Base-by-base conservation (phyloP, 2,113 vertebrate species). In the Nibea albiflora region DNA sequence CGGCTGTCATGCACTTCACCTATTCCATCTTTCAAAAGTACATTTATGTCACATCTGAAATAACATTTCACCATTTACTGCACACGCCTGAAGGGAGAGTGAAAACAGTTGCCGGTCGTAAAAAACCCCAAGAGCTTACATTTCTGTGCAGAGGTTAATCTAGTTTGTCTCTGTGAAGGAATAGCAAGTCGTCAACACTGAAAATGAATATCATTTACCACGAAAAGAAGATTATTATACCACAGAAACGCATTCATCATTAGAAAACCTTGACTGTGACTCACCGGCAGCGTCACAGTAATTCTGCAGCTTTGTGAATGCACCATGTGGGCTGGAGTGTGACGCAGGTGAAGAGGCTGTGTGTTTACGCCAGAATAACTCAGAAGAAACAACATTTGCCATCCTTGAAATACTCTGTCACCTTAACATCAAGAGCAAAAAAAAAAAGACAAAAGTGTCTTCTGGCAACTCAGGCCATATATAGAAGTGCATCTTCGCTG, bases 301-400 rank as follows among this genome's bases (percentile, higher is more conserved):
- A 81, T 87, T 82, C 75, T 79, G 56, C 78, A 35, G 83, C 63
- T 58, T 66, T 39, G 46, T 78, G 82, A 87, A 84, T 76, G 72
- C 81, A 78, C 61, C 68, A 72, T 79, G 90, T 90, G 88, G 89
- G 86, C 74, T 81, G 83, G 68, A 88, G 65, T 80, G 79, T 92
- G 90, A 93, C 81, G 89, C 86, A 88, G 80, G 89, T 88, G 77
- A 88, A 84, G 67, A 89, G 81, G 85, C 78, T 89, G 73, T 26
- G 64, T 57, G 35, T 72, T 81, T 54, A 62, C 14, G 6, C 39
- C 2, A 2, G 66, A 76, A 71, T 71, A 73, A 69, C 70, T 72
- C 44, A 2, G 56, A 35, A 78, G 70, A 28, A 66, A 76, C 39
- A 68, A 64, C 70, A 66, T 88, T 83, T 81, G 54, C 77, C 78